Base-by-base conservation (phyloP, 2,888 invertebrate species). In the Acleris sparsana region DNA sequence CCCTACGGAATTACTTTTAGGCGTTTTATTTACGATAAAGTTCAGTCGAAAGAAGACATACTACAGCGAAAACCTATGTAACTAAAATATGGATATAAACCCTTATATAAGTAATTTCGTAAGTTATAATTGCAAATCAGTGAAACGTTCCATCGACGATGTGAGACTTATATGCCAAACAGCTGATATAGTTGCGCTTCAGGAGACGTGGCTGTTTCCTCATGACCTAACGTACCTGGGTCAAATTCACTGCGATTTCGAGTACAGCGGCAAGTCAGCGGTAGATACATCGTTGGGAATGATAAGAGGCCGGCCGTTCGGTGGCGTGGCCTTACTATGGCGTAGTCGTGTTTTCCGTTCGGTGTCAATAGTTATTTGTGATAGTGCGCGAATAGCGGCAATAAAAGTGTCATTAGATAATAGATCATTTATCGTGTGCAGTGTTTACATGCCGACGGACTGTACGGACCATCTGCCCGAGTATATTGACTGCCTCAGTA, bases 371-470 rank as follows among this genome's bases (percentile, higher is more conserved):
- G n/a, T 52, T 25, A 52, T 5, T 5, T 52, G 52, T 25, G 52
- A 25, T n/a, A 52, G 25, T 52, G 25, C 25, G n/a, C 52, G 52
- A 7, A 25, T 52, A 29, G n/a, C 52, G 52, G 25, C 3, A 52
- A n/a, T 6, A 52, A n/a, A n/a, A n/a, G 25, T 52, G 16, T 52
- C 6, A 5, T 5, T 52, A 7, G 52, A 29, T 7, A 25, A n/a
- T 52, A 52, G 6, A 13, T n/a, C 25, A 3, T 7, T n/a, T 52
- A 7, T 7, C 22, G 5, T 52, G 16, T 52, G 25, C 5, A 25
- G 25, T n/a, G 25, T 52, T 3, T 52, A 52, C 16, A 52, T 52
- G 52, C 52, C 52, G n/a, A 52, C 52, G 16, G 52, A 52, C 16
- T 52, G n/a, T 16, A 6, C 5, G 6, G 52, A 52, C 25, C 22